Evolutionary conservation across 1,140 invertebrate species (phyloP).

Genomic region (Paramacrobiotus metropolitanus): DNA sequence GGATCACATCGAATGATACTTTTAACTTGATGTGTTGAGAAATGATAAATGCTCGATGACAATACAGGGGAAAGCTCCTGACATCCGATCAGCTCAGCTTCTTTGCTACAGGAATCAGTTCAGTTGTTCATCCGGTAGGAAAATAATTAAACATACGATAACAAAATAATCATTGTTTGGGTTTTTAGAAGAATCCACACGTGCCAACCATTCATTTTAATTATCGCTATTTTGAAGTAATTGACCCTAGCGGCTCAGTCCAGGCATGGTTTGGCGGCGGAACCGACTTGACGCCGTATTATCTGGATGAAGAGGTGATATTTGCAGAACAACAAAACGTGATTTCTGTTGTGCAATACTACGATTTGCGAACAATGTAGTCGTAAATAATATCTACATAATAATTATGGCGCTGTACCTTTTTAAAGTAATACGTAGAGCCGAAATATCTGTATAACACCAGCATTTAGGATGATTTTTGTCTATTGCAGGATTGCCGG

Average conservation of each 20-base stretch:
- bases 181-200: slow-evolving; percentile 51
- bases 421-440: too few relatives aligned
- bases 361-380: neutral
- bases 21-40: too few relatives aligned
- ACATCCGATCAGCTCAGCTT: slow-evolving; percentile 48
- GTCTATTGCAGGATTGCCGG: slow-evolving; percentile 33
- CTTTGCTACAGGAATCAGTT: slow-evolving; percentile 84
- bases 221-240: slow-evolving; percentile 86
- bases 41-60: too few relatives aligned
- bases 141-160: slow-evolving; percentile 5
- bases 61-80: slow-evolving; percentile 64
- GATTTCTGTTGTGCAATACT: too few relatives aligned
- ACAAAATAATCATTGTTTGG: too few relatives aligned
- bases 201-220: slow-evolving; percentile 94
- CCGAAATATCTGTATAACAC: too few relatives aligned
- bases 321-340: neutral
- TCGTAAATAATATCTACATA: too few relatives aligned
- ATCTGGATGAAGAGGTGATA: slow-evolving; percentile 45
- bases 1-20: neutral
- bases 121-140: slow-evolving; percentile 72
- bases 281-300: slow-evolving; percentile 85
- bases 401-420: too few relatives aligned
- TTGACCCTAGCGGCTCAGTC: slow-evolving; percentile 38
- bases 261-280: slow-evolving; percentile 86
- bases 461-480: too few relatives aligned